phyloP scores from a whole-genome alignment of 2,113 vertebrate genomes.

The Canis aureus region DNA sequence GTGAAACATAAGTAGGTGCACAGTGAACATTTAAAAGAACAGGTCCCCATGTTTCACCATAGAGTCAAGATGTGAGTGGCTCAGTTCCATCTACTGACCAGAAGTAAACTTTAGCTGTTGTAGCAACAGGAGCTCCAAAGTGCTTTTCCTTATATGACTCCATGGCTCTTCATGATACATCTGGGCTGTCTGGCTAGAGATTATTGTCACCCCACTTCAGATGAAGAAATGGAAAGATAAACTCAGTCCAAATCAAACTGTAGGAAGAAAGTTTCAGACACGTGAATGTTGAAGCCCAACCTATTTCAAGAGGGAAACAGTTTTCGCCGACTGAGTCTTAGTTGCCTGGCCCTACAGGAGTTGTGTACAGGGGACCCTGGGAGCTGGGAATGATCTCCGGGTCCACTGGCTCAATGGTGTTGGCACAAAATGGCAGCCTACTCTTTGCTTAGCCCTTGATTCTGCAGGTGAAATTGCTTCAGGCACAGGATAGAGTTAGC shows the following conservation, averaged over 20 bases:
- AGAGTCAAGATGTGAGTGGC: background rate
- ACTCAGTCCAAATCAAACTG: background rate
- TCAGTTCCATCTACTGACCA: background rate
- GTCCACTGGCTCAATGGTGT: background rate
- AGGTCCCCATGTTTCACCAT: background rate
- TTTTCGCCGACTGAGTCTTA: background rate
- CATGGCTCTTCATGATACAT: background rate
- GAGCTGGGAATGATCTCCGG: fast-evolving
- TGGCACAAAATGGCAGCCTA: background rate
- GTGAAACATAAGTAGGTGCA: background rate
- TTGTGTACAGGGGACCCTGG: background rate
- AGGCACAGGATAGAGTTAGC: background rate
- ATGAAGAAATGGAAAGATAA: background rate
- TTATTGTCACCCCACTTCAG: background rate
- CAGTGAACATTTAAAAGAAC: background rate
- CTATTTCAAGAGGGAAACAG: background rate
- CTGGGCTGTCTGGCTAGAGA: background rate
- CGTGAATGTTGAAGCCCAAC: background rate
- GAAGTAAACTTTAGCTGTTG: background rate
- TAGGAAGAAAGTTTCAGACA: background rate
- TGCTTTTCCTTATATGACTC: slow-evolving; percentile 12
- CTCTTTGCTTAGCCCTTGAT: background rate
- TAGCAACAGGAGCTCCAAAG: background rate
- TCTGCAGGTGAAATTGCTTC: background rate
- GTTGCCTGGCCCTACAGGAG: background rate